Evolutionary conservation across 2,797 vertebrate species (phyloP).

Genomic region (Myotis myotis): DNA sequence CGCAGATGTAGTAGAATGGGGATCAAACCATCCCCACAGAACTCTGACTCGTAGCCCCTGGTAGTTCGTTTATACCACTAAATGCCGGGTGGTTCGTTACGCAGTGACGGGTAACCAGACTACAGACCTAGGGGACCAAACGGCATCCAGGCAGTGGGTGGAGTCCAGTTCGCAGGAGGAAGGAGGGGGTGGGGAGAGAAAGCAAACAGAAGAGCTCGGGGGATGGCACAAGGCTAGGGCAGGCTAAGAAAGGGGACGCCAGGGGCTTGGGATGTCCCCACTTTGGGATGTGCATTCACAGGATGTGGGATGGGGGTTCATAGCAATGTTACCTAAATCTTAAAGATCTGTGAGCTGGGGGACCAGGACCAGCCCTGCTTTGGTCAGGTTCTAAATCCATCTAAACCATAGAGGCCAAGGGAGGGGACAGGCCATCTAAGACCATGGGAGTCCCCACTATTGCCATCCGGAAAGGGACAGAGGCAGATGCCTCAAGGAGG

Average conservation of each 20-base stretch:
- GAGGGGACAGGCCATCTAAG: not conserved
- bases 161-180: not conserved
- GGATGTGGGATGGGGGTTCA: rapidly evolving
- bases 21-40: not conserved
- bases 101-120: not conserved
- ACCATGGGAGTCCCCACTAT: not conserved
- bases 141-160: not conserved
- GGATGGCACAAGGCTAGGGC: rapidly evolving
- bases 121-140: not conserved
- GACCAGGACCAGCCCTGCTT: not conserved
- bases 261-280: not conserved
- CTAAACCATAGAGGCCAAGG: not conserved
- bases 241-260: not conserved
- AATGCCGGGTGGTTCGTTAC: not conserved
- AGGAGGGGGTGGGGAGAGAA: not conserved
- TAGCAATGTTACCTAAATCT: not conserved
- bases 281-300: not conserved
- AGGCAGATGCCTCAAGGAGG: not conserved
- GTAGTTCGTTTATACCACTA: not conserved
- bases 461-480: not conserved
- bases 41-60: not conserved
- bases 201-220: not conserved
- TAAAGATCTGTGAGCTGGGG: not conserved
- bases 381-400: not conserved
- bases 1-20: not conserved